Base-by-base conservation (phyloP, 2,113 vertebrate species). In the Probosciger aterrimus region DNA sequence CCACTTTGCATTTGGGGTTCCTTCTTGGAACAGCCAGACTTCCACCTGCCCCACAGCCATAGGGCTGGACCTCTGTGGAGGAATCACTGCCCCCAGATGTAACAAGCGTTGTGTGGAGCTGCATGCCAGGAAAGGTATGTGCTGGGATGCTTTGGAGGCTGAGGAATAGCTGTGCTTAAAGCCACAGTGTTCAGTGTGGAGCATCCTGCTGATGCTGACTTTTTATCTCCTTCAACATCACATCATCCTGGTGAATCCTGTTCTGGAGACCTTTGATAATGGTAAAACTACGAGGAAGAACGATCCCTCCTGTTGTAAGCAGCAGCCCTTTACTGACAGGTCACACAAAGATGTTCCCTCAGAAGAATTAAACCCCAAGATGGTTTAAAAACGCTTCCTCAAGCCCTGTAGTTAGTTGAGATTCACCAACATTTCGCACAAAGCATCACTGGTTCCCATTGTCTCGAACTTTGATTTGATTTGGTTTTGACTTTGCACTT, bases 211-310 rank as follows among this genome's bases (percentile, higher is more conserved):
- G 60, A 14, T 30, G 30, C 33, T 62, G 46, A 19, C 37, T 44
- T 74, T 6, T 59, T 25, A 33, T 18, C 50, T 74, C n/a, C 92
- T 95, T 89, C 94, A 97, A 68, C 86, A 97, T 92, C 96, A 96
- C 95, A 76, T 95, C 89, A 96, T 84, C 90, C 96, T 94, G 84
- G 90, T 87, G 11, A 97, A 96, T 79, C 92, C 96, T 19, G 90
- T 94, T 35, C 93, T 97, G 44, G 95, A 98, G 63, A 93, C 91
- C 49, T 96, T 95, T 7, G 69, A 96, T 41, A 96, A 97, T 1
- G 90, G 82, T 87, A 94, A 97, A 95, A 97, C 92, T 6, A 75
- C 1, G 3, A 95, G 96, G 70, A 97, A 96, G 73, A 97, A 96
- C 37, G 95, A 90, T 60, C 95, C 91, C 25, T 96, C 79, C 27